Evolutionary conservation across 2,113 vertebrate species (phyloP).

Genomic region (Pelusios castaneus): DNA sequence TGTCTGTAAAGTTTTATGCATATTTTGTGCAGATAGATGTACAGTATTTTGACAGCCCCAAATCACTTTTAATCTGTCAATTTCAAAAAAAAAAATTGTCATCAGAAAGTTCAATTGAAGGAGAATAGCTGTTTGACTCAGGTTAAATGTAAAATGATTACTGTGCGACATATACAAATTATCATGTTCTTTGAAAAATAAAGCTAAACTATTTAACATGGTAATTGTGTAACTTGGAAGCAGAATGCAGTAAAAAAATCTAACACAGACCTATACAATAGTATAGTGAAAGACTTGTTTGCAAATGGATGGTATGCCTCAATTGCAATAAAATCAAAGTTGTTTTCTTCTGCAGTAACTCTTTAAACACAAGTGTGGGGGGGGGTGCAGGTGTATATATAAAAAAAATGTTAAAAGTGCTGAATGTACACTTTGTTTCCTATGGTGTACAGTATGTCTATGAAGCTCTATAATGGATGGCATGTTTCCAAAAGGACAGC

Average conservation of each 20-base stretch:
- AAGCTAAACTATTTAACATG: slow-evolving; percentile 71
- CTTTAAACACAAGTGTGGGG: slow-evolving; percentile 62
- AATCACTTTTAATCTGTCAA: slow-evolving; percentile 76
- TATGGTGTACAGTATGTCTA: slow-evolving; percentile 22
- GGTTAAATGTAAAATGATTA: slow-evolving; percentile 70
- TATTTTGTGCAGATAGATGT: slow-evolving; percentile 63
- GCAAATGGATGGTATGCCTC: slow-evolving; percentile 54
- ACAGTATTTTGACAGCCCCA: slow-evolving; percentile 69
- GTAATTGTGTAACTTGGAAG: slow-evolving; percentile 73
- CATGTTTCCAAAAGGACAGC: background rate
- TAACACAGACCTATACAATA: slow-evolving; percentile 64
- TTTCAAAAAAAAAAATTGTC: slow-evolving; percentile 76
- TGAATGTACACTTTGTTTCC: slow-evolving; percentile 62
- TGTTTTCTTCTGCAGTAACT: slow-evolving; percentile 67
- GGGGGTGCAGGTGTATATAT: no score
- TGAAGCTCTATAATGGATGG: slow-evolving; percentile 21
- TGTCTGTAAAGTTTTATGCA: slow-evolving; percentile 68
- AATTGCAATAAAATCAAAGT: slow-evolving; percentile 71
- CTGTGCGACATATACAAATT: slow-evolving; percentile 68
- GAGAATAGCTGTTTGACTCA: slow-evolving; percentile 68
- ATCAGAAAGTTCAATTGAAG: slow-evolving; percentile 77
- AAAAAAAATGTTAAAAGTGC: slow-evolving; percentile 57
- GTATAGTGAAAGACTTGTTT: slow-evolving; percentile 66
- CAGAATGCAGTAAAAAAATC: slow-evolving; percentile 51
- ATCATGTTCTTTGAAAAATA: slow-evolving; percentile 62